phyloP scores from a whole-genome alignment of 2,113 vertebrate species.

The Channa maculata region DNA sequence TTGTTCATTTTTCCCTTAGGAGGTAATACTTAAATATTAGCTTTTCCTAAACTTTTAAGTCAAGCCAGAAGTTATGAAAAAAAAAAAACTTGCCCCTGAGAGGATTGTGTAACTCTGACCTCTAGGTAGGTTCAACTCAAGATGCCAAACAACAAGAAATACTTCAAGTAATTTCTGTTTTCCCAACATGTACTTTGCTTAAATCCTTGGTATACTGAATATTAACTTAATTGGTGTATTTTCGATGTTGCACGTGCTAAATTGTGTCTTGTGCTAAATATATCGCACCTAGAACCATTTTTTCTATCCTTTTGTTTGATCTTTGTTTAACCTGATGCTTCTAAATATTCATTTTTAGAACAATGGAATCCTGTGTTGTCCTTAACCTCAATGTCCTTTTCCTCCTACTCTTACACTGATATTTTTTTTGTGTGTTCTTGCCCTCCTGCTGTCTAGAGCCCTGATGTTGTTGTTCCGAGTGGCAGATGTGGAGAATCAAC shows the following conservation, averaged over 20 bases:
- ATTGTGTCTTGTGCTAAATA: constrained; percentile 7
- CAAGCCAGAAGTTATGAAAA: constrained; percentile 6
- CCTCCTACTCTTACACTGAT: not conserved
- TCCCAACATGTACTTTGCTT: not conserved
- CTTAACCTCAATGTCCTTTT: not conserved
- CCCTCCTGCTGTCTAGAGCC: constrained; percentile 64
- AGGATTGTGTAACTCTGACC: not conserved
- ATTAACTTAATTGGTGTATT: not conserved
- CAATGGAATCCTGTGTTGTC: not conserved
- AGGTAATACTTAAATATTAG: constrained; percentile 2
- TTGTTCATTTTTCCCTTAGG: constrained; percentile 8
- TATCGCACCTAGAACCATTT: not conserved
- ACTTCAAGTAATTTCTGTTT: not conserved
- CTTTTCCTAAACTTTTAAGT: constrained; percentile 16
- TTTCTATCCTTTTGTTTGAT: constrained; percentile 2
- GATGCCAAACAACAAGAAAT: constrained; percentile 10
- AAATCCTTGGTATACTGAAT: not conserved
- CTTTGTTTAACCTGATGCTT: constrained; percentile 5
- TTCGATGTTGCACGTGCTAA: not conserved
- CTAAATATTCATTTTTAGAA: not conserved
- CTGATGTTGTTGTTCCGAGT: constrained; percentile 63
- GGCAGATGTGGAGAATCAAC: constrained; percentile 48
- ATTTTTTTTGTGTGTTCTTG: constrained; percentile 8
- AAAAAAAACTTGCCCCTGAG: not conserved
- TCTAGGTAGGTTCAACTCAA: not conserved